phyloP scores from a whole-genome alignment of 37 sponge, comb jelly and placozoan species.

The Crambe crambe region DNA sequence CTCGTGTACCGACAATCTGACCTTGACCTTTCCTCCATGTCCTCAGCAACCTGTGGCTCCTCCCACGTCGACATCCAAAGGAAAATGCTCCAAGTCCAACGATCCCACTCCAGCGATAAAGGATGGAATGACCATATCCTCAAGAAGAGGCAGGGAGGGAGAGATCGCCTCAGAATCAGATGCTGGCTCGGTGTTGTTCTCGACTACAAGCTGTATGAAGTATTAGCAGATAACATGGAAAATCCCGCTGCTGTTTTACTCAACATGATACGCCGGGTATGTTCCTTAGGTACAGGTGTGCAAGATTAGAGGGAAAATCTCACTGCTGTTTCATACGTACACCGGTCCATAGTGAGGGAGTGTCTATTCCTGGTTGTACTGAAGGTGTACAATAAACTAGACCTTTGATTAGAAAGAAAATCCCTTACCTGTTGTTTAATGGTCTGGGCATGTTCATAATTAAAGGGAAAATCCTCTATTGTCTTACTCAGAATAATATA shows the following conservation, averaged over 20 bases:
- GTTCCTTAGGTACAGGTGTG: background rate
- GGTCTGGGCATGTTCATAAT: no score
- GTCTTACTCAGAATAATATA: no score
- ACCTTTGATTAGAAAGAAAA: no score
- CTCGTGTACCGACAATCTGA: slow-evolving; percentile 67
- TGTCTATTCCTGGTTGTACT: no score
- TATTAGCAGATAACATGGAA: background rate
- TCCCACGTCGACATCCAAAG: slow-evolving; percentile 18
- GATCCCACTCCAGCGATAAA: background rate
- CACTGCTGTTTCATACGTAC: no score
- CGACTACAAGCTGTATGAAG: slow-evolving; percentile 44
- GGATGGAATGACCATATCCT: background rate
- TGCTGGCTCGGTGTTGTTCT: slow-evolving; percentile 54
- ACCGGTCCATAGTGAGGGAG: no score
- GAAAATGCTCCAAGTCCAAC: background rate
- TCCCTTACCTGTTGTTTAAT: no score
- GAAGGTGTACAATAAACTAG: no score
- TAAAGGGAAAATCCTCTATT: no score
- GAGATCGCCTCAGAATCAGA: background rate
- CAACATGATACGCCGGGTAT: slow-evolving; percentile 3
- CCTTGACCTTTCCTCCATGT: slow-evolving; percentile 11
- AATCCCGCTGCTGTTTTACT: background rate
- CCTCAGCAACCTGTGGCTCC: slow-evolving; percentile 46
- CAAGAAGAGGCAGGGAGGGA: slow-evolving; percentile 24
- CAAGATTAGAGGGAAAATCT: background rate